phyloP scores from a whole-genome alignment of 2,113 vertebrate genomes.

The Cavia porcellus region DNA sequence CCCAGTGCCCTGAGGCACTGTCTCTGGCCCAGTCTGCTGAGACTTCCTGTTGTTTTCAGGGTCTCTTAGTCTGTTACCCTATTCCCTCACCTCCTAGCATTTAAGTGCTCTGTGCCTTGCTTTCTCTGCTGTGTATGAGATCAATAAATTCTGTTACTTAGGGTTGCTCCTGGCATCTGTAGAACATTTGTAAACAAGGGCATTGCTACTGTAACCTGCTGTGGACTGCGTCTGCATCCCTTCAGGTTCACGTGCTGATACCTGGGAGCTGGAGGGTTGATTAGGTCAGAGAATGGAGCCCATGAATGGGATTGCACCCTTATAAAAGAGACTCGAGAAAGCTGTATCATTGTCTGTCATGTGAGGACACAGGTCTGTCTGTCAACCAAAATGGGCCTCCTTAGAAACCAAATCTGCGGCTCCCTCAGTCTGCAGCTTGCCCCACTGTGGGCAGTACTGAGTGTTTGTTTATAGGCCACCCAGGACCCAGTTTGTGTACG shows the following conservation, averaged over 20 bases:
- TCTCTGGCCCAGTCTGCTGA: not conserved
- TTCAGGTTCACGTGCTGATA: not conserved
- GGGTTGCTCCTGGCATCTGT: not conserved
- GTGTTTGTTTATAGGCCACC: not conserved
- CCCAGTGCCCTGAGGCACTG: accelerated
- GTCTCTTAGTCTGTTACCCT: not conserved
- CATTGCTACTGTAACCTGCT: not conserved
- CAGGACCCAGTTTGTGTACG: too few species aligned
- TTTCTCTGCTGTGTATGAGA: not conserved
- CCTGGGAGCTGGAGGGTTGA: not conserved
- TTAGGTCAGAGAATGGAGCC: not conserved
- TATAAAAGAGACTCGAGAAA: not conserved
- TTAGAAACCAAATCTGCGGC: not conserved
- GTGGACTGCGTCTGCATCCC: not conserved
- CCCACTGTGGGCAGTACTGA: not conserved
- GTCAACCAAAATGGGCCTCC: not conserved
- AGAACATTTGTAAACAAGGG: not conserved
- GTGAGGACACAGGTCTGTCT: not conserved
- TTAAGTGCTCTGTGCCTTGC: not conserved
- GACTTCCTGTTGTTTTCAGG: not conserved
- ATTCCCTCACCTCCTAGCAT: not conserved
- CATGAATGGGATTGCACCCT: not conserved
- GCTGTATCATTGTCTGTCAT: accelerated
- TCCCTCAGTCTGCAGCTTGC: not conserved
- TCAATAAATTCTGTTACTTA: not conserved